phyloP scores from a whole-genome alignment of 2,113 vertebrate genomes.

The Malurus melanocephalus region DNA sequence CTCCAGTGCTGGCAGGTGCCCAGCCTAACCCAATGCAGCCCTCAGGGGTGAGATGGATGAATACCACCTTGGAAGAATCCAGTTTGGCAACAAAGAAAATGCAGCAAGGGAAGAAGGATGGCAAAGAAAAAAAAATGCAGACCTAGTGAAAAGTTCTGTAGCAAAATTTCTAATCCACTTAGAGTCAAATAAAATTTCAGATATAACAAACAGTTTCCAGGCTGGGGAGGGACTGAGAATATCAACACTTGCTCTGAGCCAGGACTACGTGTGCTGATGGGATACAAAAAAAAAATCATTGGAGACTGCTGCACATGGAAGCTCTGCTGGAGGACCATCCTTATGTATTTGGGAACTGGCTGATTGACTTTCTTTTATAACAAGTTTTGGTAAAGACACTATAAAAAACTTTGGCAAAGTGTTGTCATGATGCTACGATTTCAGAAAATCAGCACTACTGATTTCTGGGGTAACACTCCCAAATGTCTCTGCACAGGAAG shows the following conservation, averaged over 20 bases:
- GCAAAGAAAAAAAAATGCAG: neutral
- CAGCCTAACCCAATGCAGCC: neutral
- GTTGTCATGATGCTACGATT: fast-evolving
- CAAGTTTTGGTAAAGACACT: neutral
- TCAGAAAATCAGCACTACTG: neutral
- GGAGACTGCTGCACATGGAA: neutral
- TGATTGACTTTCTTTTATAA: neutral
- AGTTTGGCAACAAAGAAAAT: neutral
- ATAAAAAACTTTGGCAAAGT: neutral
- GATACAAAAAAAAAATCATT: neutral
- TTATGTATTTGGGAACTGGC: fast-evolving
- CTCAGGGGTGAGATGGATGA: neutral
- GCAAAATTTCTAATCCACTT: neutral
- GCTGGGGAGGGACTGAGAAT: neutral
- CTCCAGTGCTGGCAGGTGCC: slow-evolving; percentile 19
- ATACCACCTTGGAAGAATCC: neutral
- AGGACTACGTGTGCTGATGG: neutral
- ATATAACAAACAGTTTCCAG: neutral
- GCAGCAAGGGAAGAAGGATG: neutral
- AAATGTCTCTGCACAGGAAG: neutral
- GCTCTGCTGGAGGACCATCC: neutral
- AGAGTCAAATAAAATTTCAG: neutral
- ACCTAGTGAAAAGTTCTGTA: neutral
- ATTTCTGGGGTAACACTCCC: neutral
- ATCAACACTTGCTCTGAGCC: neutral